Percentiles rank a stretch among this genome's conserved stretches.
These are phyloP conservation scores for Sebastes elongatus DNA, from an alignment of 2,797 vertebrate genomes.

Conservation along the genomic window DNA sequence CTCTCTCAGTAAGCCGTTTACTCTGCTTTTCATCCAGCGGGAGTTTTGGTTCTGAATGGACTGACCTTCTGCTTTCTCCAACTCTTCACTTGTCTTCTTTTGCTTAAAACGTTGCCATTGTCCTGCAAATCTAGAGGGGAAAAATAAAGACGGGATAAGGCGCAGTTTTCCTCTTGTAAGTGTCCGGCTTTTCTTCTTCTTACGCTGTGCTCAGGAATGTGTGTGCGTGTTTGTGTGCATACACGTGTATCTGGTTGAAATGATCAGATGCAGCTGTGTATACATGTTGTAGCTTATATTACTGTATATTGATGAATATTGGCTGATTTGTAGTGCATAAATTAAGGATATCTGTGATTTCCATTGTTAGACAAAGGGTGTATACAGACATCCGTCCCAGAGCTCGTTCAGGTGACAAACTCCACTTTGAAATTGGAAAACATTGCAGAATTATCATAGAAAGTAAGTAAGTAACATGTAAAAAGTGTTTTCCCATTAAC, in stretches of 20 bases:
- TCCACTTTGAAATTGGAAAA: background rate
- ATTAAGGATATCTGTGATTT: background rate
- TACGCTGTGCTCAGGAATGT: conserved; percentile 26
- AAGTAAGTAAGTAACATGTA: background rate
- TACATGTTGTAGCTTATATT: background rate
- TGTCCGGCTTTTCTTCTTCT: conserved; percentile 46
- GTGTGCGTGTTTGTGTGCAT: background rate
- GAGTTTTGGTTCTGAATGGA: conserved; percentile 55
- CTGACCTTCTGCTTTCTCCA: conserved; percentile 44
- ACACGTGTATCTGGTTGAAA: background rate
- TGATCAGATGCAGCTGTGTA: background rate
- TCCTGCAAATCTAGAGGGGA: conserved; percentile 26
- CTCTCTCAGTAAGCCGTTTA: conserved; percentile 44
- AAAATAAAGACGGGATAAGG: conserved; percentile 27
- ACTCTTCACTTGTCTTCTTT: conserved; percentile 26
- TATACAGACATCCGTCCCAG: background rate
- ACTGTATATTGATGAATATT: background rate
- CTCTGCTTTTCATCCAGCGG: conserved; percentile 41
- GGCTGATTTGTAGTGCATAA: background rate
- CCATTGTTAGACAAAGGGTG: background rate
- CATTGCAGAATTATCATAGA: background rate
- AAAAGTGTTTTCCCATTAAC: background rate
- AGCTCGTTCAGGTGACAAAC: background rate
- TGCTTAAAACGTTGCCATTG: conserved; percentile 36
- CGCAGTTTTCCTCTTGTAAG: conserved; percentile 59